Base-by-base conservation (phyloP, 2,888 invertebrate species). In the Agrochola lychnidis region DNA sequence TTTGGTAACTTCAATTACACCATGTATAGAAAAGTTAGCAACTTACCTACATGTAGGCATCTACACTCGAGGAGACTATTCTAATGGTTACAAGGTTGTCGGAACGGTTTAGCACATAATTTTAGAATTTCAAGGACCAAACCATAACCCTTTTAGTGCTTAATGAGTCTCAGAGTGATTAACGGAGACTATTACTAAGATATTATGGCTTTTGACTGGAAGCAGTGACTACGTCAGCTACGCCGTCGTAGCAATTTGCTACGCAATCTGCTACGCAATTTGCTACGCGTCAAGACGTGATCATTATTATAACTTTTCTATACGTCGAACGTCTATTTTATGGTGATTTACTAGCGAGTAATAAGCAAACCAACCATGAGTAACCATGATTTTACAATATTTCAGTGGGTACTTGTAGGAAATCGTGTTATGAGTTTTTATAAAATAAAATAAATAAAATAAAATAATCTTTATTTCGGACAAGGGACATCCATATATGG, bases 161-260 rank as follows among this genome's bases (percentile, higher is more conserved):
- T 14, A 19, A 25, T 25, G 69, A 42, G 69, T 62, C 40, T 69
- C 25, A n/a, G 10, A 56, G 56, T n/a, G 36, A n/a, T 36, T 16
- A 36, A 68, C 16, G 22, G n/a, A 57, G 56, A 36, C 16, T 45
- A 67, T 16, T n/a, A 68, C 2, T 4, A 25, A 10, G 25, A 16
- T 10, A 40, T 25, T 19, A 51, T 36, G n/a, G 36, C 19, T 22
- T 12, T 53, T 42, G 16, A 30, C n/a, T 12, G 5, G 10, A 56
- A 72, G 19, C 7, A 5, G 5, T 19, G 14, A 56, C 73, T 40
- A 48, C 61, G 51, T 42, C 14, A 9, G 76, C 61, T 74, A 74
- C 42, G 76, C 30, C 76, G 74, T 74, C 30, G 51, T 76, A 73
- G 56, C n/a, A 14, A 30, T 19, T 30, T 19, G 30, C 73, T 73